Conservation (phyloP, 2,888 invertebrate genomes). For the Pedicia rivosa region DNA sequence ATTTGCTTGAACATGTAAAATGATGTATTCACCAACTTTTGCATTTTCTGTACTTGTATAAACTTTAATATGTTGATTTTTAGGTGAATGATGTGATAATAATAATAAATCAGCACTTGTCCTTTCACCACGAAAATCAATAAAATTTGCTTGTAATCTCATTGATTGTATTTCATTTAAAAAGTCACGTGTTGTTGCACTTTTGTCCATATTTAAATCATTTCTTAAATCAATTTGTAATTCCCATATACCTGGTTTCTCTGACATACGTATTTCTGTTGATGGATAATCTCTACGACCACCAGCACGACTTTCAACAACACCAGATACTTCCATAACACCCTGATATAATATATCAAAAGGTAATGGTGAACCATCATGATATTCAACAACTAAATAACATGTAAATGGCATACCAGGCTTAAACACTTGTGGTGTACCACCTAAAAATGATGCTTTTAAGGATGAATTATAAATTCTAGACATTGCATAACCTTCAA, state of each 20-base stretch:
- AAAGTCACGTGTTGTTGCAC: slow-evolving; percentile 40
- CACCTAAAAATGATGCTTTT: slow-evolving; percentile 71
- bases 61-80: slow-evolving; percentile 69
- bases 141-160: slow-evolving; percentile 48
- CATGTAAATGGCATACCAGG: slow-evolving; percentile 82
- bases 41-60: slow-evolving; percentile 70
- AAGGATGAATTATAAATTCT: slow-evolving; percentile 78
- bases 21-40: slow-evolving; percentile 83
- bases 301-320: slow-evolving; percentile 42
- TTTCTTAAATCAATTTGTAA: slow-evolving; percentile 58
- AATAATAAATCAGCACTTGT: slow-evolving; percentile 53
- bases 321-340: slow-evolving; percentile 48
- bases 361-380: slow-evolving; percentile 72
- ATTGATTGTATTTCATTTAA: slow-evolving; percentile 50
- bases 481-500: slow-evolving; percentile 75
- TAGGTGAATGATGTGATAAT: slow-evolving; percentile 64
- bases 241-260: slow-evolving; percentile 66
- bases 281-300: slow-evolving; percentile 47
- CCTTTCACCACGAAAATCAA: slow-evolving; percentile 48
- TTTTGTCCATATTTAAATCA: slow-evolving; percentile 38
- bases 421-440: slow-evolving; percentile 85
- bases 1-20: slow-evolving; percentile 86
- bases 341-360: slow-evolving; percentile 44
- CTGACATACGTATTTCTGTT: slow-evolving; percentile 42
- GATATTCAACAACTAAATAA: slow-evolving; percentile 78